phyloP scores from a whole-genome alignment of 2,797 vertebrate species.

The Trachurus trachurus region DNA sequence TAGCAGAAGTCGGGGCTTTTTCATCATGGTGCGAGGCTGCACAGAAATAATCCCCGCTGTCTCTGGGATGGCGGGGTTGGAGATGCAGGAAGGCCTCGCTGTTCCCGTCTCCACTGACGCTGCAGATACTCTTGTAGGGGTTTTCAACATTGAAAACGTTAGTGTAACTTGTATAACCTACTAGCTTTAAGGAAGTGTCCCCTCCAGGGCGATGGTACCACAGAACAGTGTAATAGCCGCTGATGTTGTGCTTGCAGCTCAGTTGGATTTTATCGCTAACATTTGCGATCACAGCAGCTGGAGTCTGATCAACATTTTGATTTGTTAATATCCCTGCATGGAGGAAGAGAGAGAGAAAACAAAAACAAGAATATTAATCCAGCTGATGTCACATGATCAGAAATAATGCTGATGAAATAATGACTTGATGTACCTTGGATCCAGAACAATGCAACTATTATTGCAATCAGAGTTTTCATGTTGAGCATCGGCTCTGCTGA shows the following conservation, averaged over 20 bases:
- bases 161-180: constrained; percentile 8
- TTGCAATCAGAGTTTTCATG: constrained; percentile 1
- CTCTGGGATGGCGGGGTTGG: constrained; percentile 12
- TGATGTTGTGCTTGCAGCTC: constrained; percentile 19
- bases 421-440: constrained; percentile 3
- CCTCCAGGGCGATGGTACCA: constrained; percentile 8
- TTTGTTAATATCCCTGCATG: constrained; percentile 6
- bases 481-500: constrained; percentile 1
- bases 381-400: not conserved
- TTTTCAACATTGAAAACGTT: not conserved
- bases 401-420: not conserved
- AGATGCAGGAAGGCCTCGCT: constrained; percentile 31
- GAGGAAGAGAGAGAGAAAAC: not conserved
- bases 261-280: not conserved
- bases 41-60: constrained; percentile 43
- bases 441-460: not conserved
- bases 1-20: not conserved
- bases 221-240: not conserved
- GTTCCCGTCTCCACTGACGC: constrained; percentile 4
- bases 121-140: not conserved
- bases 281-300: not conserved
- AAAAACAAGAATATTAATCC: not conserved
- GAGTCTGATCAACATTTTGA: constrained; percentile 22
- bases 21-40: not conserved
- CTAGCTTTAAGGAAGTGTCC: constrained; percentile 13